Conservation (phyloP, 2,797 vertebrate species). For the Sebastes taczanowskii region DNA sequence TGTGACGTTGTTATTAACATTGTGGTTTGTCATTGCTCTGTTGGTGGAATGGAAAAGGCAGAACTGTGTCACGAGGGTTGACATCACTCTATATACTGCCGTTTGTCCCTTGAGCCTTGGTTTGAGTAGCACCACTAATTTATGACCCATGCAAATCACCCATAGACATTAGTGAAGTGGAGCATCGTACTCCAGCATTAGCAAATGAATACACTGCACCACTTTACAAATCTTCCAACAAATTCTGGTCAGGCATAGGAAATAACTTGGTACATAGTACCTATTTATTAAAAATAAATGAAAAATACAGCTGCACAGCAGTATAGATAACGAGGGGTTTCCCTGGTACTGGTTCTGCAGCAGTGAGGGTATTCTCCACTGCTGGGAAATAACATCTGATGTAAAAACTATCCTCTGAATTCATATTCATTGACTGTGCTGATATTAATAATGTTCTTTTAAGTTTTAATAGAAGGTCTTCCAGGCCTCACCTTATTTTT, state of each 20-base stretch:
- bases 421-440: not conserved
- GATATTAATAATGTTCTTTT: not conserved
- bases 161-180: not conserved
- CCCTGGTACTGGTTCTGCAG: not conserved
- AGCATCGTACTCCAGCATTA: not conserved
- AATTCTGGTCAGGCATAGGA: not conserved
- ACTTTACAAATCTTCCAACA: not conserved
- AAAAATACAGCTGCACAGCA: not conserved
- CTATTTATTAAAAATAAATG: not conserved
- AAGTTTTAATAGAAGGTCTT: not conserved
- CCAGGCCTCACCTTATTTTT: not conserved
- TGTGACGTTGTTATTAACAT: not conserved
- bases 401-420: not conserved
- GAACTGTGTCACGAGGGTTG: not conserved
- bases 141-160: constrained; percentile 1
- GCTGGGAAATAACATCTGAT: not conserved
- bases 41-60: not conserved
- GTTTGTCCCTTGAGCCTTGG: not conserved
- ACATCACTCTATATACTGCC: not conserved
- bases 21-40: not conserved
- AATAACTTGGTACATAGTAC: not conserved
- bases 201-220: not conserved
- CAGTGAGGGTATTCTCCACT: not conserved
- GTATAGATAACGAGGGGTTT: not conserved
- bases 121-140: not conserved